These are phyloP conservation scores for Melanitta fusca DNA, from an alignment of 2,797 vertebrate species.

Conservation along the genomic window DNA sequence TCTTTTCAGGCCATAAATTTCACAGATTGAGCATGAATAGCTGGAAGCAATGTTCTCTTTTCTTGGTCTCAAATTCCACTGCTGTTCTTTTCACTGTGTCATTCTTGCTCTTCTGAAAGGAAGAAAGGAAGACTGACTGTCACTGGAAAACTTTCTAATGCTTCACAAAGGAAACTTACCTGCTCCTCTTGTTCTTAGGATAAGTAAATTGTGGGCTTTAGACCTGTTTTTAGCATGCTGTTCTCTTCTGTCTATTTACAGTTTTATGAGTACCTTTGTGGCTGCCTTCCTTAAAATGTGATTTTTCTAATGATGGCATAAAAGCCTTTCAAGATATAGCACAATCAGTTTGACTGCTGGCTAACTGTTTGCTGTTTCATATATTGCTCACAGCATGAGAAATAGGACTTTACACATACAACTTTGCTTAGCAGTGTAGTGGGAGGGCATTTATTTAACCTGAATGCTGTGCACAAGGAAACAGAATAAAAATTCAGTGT, in stretches of 20 bases:
- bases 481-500: not conserved
- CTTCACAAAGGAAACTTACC: not conserved
- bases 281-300: not conserved
- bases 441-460: not conserved
- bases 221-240: not conserved
- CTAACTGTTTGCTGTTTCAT: not conserved
- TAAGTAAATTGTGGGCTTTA: not conserved
- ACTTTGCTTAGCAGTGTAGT: not conserved
- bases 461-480: not conserved
- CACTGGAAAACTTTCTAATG: not conserved
- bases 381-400: not conserved
- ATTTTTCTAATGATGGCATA: not conserved
- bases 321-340: not conserved
- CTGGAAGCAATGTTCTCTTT: slow-evolving; percentile 32
- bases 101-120: not conserved
- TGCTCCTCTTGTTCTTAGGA: not conserved
- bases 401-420: not conserved
- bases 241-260: not conserved
- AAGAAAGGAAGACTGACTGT: not conserved
- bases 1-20: slow-evolving; percentile 40
- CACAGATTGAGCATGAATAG: slow-evolving; percentile 26
- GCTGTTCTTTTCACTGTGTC: not conserved
- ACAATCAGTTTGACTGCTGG: not conserved
- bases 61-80: slow-evolving; percentile 23
- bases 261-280: not conserved